Evolutionary conservation across 2,113 vertebrate genomes (phyloP).

Genomic region (Spheniscus mendiculus): DNA sequence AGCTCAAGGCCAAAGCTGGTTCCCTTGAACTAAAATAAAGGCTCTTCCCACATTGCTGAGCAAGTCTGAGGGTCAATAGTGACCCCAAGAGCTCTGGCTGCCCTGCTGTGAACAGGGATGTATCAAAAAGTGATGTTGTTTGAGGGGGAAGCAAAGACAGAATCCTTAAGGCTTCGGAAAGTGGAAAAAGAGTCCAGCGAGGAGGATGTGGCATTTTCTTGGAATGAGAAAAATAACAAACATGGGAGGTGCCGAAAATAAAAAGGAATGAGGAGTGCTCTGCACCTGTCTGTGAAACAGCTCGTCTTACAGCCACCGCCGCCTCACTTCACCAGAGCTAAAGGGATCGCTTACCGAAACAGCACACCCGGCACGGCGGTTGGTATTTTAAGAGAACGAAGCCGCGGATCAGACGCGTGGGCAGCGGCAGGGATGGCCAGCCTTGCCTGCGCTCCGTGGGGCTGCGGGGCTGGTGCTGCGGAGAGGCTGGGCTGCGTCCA

Average conservation of each 20-base stretch:
- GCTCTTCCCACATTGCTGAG: background rate
- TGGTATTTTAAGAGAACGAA: background rate
- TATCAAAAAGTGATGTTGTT: accelerated
- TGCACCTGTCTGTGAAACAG: background rate
- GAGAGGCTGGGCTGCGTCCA: accelerated
- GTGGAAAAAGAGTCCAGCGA: background rate
- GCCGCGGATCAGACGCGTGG: accelerated
- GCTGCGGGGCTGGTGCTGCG: background rate
- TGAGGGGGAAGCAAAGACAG: background rate
- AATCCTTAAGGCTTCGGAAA: background rate
- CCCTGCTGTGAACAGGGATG: background rate
- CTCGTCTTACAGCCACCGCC: background rate
- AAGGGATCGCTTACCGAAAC: background rate
- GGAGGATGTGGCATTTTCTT: background rate
- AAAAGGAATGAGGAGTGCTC: background rate
- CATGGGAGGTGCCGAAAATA: background rate
- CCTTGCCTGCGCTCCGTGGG: too few species aligned
- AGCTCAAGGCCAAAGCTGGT: background rate
- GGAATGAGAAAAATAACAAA: background rate
- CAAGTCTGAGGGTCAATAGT: background rate
- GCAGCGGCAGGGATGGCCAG: accelerated
- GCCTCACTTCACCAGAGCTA: background rate
- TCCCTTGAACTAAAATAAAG: background rate
- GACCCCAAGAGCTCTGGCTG: background rate
- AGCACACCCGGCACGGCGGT: accelerated